Conservation (phyloP, 2,797 vertebrate genomes). For the Gadopsis marmoratus region DNA sequence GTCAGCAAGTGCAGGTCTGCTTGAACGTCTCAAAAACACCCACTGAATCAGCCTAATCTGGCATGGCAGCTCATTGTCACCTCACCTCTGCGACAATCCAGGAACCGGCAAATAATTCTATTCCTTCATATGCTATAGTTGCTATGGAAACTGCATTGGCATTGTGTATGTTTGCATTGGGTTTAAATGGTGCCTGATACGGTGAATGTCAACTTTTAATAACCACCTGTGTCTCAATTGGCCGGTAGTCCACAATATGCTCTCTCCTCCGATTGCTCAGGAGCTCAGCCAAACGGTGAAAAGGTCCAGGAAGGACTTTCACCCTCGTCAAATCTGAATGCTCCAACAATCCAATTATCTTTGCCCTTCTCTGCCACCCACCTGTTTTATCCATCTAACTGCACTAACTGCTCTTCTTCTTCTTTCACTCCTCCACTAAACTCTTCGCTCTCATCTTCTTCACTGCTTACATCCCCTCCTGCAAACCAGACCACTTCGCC, state of each 20-base stretch:
- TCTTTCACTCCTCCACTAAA: constrained; percentile 13
- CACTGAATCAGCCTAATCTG: background rate
- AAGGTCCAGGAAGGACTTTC: constrained; percentile 41
- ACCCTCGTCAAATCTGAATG: constrained; percentile 37
- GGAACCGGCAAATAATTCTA: constrained; percentile 2
- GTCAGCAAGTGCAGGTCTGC: background rate
- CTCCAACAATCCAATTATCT: constrained; percentile 51
- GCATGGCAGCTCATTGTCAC: constrained; percentile 19
- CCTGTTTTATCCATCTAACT: constrained; percentile 12
- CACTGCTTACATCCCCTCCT: background rate
- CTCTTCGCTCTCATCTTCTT: constrained; percentile 7
- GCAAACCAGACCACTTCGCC: background rate
- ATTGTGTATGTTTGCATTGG: constrained; percentile 21
- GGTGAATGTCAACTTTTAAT: constrained; percentile 14
- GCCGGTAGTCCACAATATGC: constrained; percentile 17
- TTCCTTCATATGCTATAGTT: background rate
- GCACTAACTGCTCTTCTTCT: background rate
- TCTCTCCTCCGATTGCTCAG: constrained; percentile 39
- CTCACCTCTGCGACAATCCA: constrained; percentile 5
- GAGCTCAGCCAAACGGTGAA: constrained; percentile 34
- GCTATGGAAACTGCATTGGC: background rate
- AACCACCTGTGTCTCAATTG: constrained; percentile 22
- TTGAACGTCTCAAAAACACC: constrained; percentile 3
- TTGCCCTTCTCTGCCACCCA: constrained; percentile 18
- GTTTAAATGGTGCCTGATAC: constrained; percentile 17